phyloP scores from a whole-genome alignment of 2,113 vertebrate genomes.

The Semnornis frantzii region DNA sequence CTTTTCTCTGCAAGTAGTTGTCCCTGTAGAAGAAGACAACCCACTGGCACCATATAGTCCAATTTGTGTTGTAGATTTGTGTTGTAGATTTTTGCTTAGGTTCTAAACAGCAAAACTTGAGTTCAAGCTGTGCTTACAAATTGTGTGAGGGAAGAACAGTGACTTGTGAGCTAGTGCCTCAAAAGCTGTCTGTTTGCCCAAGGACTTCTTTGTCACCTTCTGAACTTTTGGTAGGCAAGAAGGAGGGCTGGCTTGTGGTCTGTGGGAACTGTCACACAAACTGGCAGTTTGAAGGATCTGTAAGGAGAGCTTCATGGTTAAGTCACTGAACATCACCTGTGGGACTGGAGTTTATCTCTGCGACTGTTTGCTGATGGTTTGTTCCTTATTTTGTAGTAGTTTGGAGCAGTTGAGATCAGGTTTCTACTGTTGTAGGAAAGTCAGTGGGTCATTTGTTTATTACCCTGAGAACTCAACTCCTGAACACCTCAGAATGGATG shows the following conservation, averaged over 20 bases:
- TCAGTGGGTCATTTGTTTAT: neutral
- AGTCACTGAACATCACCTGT: neutral
- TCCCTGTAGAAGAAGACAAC: neutral
- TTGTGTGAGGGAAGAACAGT: neutral
- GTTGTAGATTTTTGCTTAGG: neutral
- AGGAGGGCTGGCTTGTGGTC: neutral
- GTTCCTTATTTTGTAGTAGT: neutral
- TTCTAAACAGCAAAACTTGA: neutral
- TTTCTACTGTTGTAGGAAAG: neutral
- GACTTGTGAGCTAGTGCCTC: neutral
- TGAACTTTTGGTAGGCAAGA: neutral
- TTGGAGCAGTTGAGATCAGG: neutral
- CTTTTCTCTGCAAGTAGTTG: neutral
- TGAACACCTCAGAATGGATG: neutral
- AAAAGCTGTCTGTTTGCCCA: neutral
- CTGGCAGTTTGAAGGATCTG: neutral
- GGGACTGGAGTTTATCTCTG: slow-evolving; percentile 5
- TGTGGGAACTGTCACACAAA: neutral
- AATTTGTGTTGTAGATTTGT: neutral
- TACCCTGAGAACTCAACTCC: neutral
- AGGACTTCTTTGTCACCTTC: neutral
- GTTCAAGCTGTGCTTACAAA: neutral
- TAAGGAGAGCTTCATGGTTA: neutral
- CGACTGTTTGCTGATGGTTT: neutral
- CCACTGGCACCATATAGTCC: neutral